These are phyloP conservation scores for Larimichthys crocea DNA, from an alignment of 2,113 vertebrate genomes.

Conservation along the genomic window DNA sequence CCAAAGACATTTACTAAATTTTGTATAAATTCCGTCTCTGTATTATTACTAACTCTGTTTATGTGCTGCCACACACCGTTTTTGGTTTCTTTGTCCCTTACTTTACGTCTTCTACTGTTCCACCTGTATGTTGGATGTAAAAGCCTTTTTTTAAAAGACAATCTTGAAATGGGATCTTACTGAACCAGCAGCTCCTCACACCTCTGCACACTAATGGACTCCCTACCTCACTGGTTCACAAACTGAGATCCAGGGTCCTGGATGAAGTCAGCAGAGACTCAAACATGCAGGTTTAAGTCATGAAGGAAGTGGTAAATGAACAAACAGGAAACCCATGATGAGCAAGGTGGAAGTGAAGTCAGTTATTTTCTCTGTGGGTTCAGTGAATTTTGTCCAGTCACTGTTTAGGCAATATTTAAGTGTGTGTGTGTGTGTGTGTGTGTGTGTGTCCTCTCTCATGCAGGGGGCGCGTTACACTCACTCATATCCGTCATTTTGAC, in stretches of 20 bases:
- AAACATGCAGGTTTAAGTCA: background rate
- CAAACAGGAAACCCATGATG: conserved; percentile 7
- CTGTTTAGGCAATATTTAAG: conserved; percentile 13
- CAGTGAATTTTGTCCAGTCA: background rate
- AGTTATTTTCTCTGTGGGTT: conserved; percentile 13
- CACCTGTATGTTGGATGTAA: background rate
- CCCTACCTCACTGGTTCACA: background rate
- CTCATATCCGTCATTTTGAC: too few species aligned
- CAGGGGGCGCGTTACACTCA: too few species aligned
- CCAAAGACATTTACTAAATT: conserved; percentile 13
- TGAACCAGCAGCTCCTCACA: background rate
- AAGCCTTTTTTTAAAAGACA: background rate
- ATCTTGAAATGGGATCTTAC: background rate
- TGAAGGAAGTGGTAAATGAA: conserved; percentile 5
- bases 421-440: conserved; percentile 7
- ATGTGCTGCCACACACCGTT: background rate
- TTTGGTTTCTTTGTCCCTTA: background rate
- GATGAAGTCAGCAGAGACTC: background rate
- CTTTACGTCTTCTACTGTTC: background rate
- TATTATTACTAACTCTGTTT: conserved; percentile 12
- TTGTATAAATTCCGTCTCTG: background rate
- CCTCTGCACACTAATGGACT: background rate
- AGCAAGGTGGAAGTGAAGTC: conserved; percentile 15
- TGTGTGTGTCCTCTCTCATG: background rate
- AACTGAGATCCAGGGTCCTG: background rate